A percentile compares a stretch with the other conserved stretches of the same genome.
Conservation (phyloP, 1,140 invertebrate species). For the Sycobia sp. region DNA sequence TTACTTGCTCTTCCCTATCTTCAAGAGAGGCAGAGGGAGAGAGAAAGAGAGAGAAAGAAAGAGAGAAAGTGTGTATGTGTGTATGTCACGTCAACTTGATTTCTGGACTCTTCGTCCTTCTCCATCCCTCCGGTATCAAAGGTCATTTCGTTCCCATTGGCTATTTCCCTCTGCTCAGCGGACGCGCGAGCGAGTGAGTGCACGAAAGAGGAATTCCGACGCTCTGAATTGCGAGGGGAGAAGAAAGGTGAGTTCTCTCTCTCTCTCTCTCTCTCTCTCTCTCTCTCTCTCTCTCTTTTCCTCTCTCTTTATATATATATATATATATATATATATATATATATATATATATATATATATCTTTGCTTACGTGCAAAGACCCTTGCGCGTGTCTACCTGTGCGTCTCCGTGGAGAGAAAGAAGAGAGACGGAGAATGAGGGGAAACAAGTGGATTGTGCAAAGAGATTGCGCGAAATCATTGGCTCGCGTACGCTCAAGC, state of each 20-base stretch:
- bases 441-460: constrained; percentile 42
- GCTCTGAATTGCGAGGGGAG: constrained; percentile 1
- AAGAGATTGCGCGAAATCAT: constrained; percentile 34
- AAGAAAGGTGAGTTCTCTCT: constrained; percentile 30
- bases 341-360: no score
- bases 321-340: no score
- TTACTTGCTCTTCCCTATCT: neutral
- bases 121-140: constrained; percentile 31
- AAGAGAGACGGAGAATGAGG: constrained; percentile 32
- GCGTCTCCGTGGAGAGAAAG: neutral
- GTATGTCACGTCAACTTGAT: constrained; percentile 29
- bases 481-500: constrained; percentile 24
- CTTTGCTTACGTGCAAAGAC: no score
- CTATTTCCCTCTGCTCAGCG: constrained; percentile 16
- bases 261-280: constrained; percentile 40
- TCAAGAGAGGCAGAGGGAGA: no score
- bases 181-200: constrained; percentile 20
- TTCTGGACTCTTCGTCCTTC: constrained; percentile 20
- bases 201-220: constrained; percentile 22
- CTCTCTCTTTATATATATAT: no score
- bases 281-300: neutral
- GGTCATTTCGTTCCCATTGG: constrained; percentile 38
- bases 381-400: neutral
- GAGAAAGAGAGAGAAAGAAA: no score
- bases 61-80: no score